A percentile compares a stretch with the other conserved stretches of the same genome.
Evolutionary conservation across 2,888 invertebrate genomes (phyloP).

Genomic region (Latrodectus hesperus): DNA sequence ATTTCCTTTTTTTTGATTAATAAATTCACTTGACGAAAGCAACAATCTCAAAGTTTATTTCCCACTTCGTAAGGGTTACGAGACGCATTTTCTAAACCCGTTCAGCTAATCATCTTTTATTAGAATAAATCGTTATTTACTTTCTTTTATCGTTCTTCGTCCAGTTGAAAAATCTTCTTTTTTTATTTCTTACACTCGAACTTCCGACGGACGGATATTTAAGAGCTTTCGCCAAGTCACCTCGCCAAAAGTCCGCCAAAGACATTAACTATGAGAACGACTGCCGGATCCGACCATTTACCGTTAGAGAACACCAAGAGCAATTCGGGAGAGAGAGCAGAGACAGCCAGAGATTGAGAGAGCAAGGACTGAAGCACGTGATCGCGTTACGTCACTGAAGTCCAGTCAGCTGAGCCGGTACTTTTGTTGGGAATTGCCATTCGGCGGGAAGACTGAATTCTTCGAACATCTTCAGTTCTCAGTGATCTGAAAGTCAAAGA

Average conservation of each 20-base stretch:
- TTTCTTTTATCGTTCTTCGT: too few relatives aligned
- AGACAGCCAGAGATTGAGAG: conserved; percentile 21
- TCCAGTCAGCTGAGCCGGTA: conserved; percentile 2
- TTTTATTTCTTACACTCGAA: background rate
- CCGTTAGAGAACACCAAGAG: conserved; percentile 65
- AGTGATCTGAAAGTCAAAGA: too few relatives aligned
- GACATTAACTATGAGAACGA: conserved; percentile 45
- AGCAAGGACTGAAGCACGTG: conserved; percentile 48
- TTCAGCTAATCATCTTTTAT: too few relatives aligned
- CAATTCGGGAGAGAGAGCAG: conserved; percentile 33
- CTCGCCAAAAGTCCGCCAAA: conserved; percentile 54
- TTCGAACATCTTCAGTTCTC: background rate
- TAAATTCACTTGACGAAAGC: too few relatives aligned
- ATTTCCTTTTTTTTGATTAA: too few relatives aligned
- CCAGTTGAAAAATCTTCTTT: too few relatives aligned
- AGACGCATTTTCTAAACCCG: too few relatives aligned
- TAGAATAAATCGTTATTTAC: too few relatives aligned
- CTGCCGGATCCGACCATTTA: conserved; percentile 36
- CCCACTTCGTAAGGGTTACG: too few relatives aligned
- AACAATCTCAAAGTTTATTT: too few relatives aligned
- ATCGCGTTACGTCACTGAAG: conserved; percentile 37
- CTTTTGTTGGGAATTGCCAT: background rate
- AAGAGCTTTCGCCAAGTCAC: background rate
- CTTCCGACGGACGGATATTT: background rate
- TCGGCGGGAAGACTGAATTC: background rate